These are phyloP conservation scores for Carpatolechia fugitivella DNA, from an alignment of 2,888 invertebrate genomes.

Conservation along the genomic window DNA sequence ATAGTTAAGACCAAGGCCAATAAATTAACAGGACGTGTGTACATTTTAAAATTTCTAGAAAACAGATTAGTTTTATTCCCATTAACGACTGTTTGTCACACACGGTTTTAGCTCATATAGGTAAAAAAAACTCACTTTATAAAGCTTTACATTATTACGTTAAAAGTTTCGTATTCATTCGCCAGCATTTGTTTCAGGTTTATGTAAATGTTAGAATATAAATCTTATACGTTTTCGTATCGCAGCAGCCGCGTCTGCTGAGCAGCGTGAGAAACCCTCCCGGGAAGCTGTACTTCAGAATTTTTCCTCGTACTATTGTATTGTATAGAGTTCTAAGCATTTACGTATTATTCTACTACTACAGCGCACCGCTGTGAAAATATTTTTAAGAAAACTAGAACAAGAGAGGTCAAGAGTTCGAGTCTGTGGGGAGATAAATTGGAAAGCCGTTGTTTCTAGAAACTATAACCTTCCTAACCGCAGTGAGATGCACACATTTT, in stretches of 20 bases:
- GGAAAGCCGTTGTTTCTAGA: constrained; percentile 1
- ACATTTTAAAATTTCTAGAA: too few relatives aligned
- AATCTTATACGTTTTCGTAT: constrained; percentile 14
- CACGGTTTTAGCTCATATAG: too few relatives aligned
- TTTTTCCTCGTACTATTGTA: constrained; percentile 11
- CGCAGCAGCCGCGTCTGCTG: constrained; percentile 1
- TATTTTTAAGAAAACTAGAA: constrained; percentile 12
- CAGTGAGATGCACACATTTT: constrained; percentile 1
- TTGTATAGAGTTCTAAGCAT: constrained; percentile 8
- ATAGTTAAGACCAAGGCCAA: too few relatives aligned
- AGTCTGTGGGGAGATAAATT: constrained; percentile 6
- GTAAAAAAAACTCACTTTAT: not conserved
- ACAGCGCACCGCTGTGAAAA: constrained; percentile 2
- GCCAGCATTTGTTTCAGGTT: constrained; percentile 16
- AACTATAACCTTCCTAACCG: not conserved
- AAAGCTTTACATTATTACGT: not conserved
- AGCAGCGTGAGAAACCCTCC: not conserved
- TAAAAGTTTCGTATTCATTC: not conserved
- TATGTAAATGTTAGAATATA: constrained; percentile 22
- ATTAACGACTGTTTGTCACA: too few relatives aligned
- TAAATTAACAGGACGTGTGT: too few relatives aligned
- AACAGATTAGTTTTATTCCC: too few relatives aligned
- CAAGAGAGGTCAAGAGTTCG: constrained; percentile 10
- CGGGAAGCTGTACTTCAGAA: constrained; percentile 10
- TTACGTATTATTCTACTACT: constrained; percentile 27